Evolutionary conservation across 2,888 invertebrate genomes (phyloP).

Genomic region (Xanthorhoe designata): DNA sequence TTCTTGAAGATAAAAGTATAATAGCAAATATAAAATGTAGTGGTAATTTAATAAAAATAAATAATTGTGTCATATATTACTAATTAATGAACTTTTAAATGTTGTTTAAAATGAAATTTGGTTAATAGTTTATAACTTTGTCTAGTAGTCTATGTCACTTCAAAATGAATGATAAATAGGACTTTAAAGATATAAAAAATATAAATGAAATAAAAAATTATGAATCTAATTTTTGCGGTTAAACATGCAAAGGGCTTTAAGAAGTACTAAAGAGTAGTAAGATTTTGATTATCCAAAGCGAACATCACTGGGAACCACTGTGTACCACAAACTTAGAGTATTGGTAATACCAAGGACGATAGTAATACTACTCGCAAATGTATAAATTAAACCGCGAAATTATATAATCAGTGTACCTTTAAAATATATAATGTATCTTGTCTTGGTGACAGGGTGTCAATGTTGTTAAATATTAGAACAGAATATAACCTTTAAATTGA

Average conservation of each 20-base stretch:
- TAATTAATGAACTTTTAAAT: constrained; percentile 12
- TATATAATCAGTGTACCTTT: neutral
- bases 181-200: constrained; percentile 2
- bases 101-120: constrained; percentile 14
- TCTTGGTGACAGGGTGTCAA: constrained; percentile 31
- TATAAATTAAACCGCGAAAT: neutral
- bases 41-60: constrained; percentile 6
- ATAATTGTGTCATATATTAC: constrained; percentile 16
- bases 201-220: neutral
- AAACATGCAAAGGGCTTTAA: too few relatives aligned
- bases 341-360: too few relatives aligned
- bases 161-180: constrained; percentile 6
- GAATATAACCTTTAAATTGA: constrained; percentile 29
- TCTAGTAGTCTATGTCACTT: constrained; percentile 18
- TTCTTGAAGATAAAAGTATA: constrained; percentile 11
- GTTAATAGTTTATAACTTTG: constrained; percentile 24
- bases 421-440: constrained; percentile 15
- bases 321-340: too few relatives aligned
- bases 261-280: too few relatives aligned
- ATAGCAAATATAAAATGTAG: constrained; percentile 1
- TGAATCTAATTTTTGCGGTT: neutral
- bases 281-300: too few relatives aligned
- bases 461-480: constrained; percentile 33
- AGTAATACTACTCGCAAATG: neutral
- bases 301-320: too few relatives aligned